Conservation (phyloP, 2,113 vertebrate genomes). For the Willisornis vidua region DNA sequence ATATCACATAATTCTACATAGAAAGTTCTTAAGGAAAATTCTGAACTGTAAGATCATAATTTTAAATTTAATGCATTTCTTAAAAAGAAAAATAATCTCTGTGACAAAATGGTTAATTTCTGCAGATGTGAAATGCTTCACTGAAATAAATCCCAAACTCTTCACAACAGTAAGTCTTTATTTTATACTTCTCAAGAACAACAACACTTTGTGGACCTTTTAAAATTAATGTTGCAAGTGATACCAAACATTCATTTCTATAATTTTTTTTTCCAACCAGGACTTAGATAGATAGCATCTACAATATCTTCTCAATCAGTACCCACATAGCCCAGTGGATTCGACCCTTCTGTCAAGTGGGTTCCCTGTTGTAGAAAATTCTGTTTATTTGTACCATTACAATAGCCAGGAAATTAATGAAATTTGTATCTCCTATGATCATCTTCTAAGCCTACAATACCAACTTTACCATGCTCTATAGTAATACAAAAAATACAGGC, state of each 20-base stretch:
- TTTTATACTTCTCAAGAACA: background rate
- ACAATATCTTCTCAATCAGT: background rate
- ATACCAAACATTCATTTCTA: background rate
- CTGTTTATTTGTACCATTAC: background rate
- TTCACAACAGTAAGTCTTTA: background rate
- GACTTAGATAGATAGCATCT: background rate
- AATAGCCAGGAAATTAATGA: constrained; percentile 39
- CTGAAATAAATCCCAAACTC: background rate
- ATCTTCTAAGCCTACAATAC: background rate
- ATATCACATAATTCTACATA: background rate
- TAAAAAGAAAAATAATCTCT: background rate
- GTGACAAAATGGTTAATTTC: background rate
- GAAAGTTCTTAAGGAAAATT: background rate
- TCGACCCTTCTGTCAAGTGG: background rate
- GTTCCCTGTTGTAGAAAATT: background rate
- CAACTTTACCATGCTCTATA: background rate
- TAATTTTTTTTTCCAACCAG: background rate
- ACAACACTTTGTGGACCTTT: background rate
- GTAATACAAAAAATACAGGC: background rate
- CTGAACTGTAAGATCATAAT: background rate
- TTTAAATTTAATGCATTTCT: background rate
- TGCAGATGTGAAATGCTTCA: background rate
- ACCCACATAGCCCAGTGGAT: background rate
- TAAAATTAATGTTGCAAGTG: background rate
- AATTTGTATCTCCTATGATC: background rate